Evolutionary conservation across 1,140 invertebrate genomes (phyloP).

Genomic region (Leptinotarsa defecta): DNA sequence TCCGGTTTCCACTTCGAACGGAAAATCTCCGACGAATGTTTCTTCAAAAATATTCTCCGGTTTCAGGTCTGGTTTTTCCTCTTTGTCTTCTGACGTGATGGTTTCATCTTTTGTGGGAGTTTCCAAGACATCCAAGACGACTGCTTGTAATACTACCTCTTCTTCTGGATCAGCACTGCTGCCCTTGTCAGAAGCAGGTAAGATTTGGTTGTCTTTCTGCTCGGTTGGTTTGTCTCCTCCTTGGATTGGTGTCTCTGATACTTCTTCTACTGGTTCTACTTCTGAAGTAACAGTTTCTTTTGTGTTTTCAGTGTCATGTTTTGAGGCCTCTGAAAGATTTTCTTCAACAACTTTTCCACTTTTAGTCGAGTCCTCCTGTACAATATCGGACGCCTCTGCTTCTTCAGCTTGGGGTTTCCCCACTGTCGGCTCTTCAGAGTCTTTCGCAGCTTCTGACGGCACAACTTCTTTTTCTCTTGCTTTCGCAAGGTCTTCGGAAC

Average conservation of each 20-base stretch:
- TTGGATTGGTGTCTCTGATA: no score
- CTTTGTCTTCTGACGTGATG: not conserved
- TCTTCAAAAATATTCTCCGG: constrained; percentile 8
- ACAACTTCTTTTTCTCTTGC: not conserved
- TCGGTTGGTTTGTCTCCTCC: no score
- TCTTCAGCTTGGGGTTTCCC: no score
- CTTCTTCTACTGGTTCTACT: no score
- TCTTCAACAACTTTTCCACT: no score
- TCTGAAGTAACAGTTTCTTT: no score
- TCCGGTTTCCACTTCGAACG: constrained; percentile 36
- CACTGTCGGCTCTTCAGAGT: not conserved
- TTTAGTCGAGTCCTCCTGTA: no score
- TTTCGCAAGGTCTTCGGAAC: not conserved
- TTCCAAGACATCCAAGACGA: not conserved
- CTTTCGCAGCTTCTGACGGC: not conserved
- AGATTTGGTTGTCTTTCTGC: no score
- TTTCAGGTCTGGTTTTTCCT: not conserved
- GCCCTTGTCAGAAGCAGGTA: no score
- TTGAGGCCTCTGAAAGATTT: no score
- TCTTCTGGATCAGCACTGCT: not conserved
- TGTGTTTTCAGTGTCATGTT: no score
- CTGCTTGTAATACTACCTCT: not conserved
- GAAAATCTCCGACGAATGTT: constrained; percentile 27
- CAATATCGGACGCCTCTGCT: no score
- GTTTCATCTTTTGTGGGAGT: not conserved